These are phyloP conservation scores for Bombus superbus DNA, from an alignment of 1,140 invertebrate species.

Conservation along the genomic window DNA sequence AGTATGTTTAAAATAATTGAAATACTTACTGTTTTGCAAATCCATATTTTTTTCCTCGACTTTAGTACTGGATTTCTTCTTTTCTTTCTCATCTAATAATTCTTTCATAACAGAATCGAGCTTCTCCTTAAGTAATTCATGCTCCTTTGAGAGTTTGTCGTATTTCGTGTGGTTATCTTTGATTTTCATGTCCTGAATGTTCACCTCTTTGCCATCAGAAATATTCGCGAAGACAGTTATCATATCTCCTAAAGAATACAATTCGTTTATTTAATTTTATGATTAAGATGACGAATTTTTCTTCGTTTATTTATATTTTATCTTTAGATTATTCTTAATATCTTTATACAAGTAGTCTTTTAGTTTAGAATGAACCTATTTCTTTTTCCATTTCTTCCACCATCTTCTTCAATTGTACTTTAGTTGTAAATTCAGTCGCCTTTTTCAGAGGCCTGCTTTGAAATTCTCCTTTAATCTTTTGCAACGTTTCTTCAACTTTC, in stretches of 20 bases:
- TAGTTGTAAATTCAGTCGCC: conserved; percentile 87
- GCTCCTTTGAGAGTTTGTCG: conserved; percentile 77
- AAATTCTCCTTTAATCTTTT: conserved; percentile 85
- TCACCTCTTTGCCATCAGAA: conserved; percentile 82
- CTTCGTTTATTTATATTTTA: not conserved
- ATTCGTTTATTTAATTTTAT: not conserved
- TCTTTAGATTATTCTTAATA: not conserved
- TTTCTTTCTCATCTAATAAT: conserved; percentile 78
- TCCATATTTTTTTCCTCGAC: conserved; percentile 80
- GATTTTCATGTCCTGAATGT: conserved; percentile 75
- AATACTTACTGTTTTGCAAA: conserved; percentile 67
- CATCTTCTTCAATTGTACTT: conserved; percentile 89
- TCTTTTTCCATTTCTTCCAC: conserved; percentile 91
- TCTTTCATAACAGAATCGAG: conserved; percentile 78
- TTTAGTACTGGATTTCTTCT: conserved; percentile 77
- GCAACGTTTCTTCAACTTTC: conserved; percentile 85
- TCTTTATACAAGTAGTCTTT: not conserved
- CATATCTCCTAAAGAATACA: conserved; percentile 84
- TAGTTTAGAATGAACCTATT: conserved; percentile 84
- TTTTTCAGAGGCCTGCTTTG: conserved; percentile 87
- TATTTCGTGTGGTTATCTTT: conserved; percentile 73
- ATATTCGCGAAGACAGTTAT: conserved; percentile 84
- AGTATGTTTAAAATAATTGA: conserved; percentile 8
- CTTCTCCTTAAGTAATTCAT: conserved; percentile 78
- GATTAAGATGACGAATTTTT: not conserved